Base-by-base conservation (phyloP, 2,888 invertebrate genomes). In the Orthonychiurus folsomi region DNA sequence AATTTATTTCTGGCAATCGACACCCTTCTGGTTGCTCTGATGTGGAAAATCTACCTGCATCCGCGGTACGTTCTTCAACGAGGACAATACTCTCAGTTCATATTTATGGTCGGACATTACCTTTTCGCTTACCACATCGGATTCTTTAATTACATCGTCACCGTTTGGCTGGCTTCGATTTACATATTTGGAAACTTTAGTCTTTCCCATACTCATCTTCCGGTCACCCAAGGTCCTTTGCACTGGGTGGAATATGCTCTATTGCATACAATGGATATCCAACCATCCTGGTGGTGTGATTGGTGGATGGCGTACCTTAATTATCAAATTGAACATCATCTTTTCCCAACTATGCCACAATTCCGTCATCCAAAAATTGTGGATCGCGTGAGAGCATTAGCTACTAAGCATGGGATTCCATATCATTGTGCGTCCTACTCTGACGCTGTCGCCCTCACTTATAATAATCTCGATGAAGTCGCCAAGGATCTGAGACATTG, bases 311-410 rank as follows among this genome's bases (percentile, higher is more conserved):
- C 65, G 9, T 65, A 65, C 27, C 60, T 68, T 25, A 68, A 68
- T 47, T 64, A 64, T 48, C 69, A 71, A 48, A 70, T 72, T 57
- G 66, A 66, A 50, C 66, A 66, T 56, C 66, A 66, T 56, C 50
- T 66, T n/a, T 66, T 66, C 59, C 72, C 72, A n/a, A 73, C 72
- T 0, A 73, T 73, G 72, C 72, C 72, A 3, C 71, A 73, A 28
- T 73, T 67, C 63, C 55, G 70, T 50, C 70, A 71, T 50, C 66
- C 63, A 0, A 63, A 61, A 9, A 68, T 71, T 24, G 53, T 65
- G 3, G 64, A 64, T n/a, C 50, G 71, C 1, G 73, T 73, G 1
- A 64, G 47, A 26, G 66, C 64, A 1, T 50, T 73, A n/a, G 73
- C 73, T 0, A 63, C 56, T 20, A 70, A 67, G 50, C 70, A 73